A percentile compares a stretch with the other conserved stretches of the same genome.
phyloP scores from a whole-genome alignment of 2,888 invertebrate genomes.

The Acrobasis suavella region DNA sequence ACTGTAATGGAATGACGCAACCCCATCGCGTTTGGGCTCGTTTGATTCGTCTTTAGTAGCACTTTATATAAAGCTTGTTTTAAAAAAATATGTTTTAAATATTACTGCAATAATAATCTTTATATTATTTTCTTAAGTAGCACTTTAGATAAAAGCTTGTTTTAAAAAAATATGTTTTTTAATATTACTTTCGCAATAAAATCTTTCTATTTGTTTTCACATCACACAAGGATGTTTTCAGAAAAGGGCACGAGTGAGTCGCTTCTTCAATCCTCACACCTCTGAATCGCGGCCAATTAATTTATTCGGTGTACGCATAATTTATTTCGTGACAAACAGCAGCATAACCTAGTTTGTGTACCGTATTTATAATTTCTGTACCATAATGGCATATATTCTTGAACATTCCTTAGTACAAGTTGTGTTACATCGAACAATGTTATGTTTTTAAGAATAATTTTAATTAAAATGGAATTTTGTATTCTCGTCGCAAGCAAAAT shows the following conservation, averaged over 20 bases:
- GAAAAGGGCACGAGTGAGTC: neutral
- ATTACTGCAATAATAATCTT: no score
- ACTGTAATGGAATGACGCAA: no score
- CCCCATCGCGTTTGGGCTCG: no score
- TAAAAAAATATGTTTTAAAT: no score
- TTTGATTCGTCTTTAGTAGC: no score
- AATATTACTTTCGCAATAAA: no score
- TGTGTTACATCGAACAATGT: slow-evolving; percentile 65
- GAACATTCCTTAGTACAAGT: slow-evolving; percentile 64
- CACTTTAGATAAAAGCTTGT: no score
- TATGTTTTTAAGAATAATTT: slow-evolving; percentile 44
- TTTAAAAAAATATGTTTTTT: no score
- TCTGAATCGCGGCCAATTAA: slow-evolving; percentile 45
- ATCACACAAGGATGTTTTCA: no score
- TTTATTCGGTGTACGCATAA: slow-evolving; percentile 59
- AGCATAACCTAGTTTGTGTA: slow-evolving; percentile 61
- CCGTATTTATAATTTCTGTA: slow-evolving; percentile 80
- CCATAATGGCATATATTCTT: slow-evolving; percentile 63
- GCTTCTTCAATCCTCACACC: slow-evolving; percentile 1
- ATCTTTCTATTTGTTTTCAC: no score
- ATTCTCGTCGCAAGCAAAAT: slow-evolving; percentile 58
- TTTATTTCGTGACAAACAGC: slow-evolving; percentile 67
- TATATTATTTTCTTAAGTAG: no score
- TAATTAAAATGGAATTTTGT: slow-evolving; percentile 41
- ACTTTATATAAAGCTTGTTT: no score